Base-by-base conservation (phyloP, 2,797 vertebrate species). In the Morus bassanus region DNA sequence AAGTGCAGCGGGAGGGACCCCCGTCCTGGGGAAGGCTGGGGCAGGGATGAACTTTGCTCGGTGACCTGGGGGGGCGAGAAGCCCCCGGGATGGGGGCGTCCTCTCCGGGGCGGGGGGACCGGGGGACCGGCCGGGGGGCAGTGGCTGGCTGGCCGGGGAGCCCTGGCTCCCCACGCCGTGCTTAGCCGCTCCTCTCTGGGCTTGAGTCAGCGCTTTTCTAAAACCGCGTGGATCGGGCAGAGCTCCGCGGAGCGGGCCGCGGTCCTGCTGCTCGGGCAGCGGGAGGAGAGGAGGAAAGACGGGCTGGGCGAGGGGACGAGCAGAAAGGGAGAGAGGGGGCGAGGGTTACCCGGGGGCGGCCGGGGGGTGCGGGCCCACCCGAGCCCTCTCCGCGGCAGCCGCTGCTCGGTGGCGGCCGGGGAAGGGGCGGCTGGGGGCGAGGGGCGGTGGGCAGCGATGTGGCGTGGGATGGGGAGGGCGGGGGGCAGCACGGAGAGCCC, bases 171-270 rank as follows among this genome's bases (percentile, higher is more conserved):
- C 18, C 28, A 48, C 6, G 4, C 57, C 18, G 17, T 19, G 64
- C 37, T 89, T 61, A 48, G n/a, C 31, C 14, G 51, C 63, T 57
- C 27, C 30, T 98, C 98, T 98, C 98, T 98, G 98, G 98, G 87
- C 98, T 98, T 98, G 98, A 99, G 98, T 98, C 98, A 98, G 98
- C 98, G 99, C 97, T 98, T 98, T 99, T 98, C 98, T 98, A 98
- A 98, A 98, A 14, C 98, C 98, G 98, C 96, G 97, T 98, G 98
- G 98, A 97, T 98, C 97, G 98, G 98, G 98, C 98, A 97, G 98
- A 96, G 97, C 98, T 98, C 98, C 98, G 98, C 98, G 92, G 97
- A 97, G 97, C 60, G 92, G 77, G 73, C 73, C n/a, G 94, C 24
- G 95, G 94, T 98, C 97, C 98, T 98, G 98, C 98, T 98, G 98